Percentiles rank a stretch among this genome's conserved stretches.
phyloP scores from a whole-genome alignment of 2,797 vertebrate species.

The Epinephelus awoara region DNA sequence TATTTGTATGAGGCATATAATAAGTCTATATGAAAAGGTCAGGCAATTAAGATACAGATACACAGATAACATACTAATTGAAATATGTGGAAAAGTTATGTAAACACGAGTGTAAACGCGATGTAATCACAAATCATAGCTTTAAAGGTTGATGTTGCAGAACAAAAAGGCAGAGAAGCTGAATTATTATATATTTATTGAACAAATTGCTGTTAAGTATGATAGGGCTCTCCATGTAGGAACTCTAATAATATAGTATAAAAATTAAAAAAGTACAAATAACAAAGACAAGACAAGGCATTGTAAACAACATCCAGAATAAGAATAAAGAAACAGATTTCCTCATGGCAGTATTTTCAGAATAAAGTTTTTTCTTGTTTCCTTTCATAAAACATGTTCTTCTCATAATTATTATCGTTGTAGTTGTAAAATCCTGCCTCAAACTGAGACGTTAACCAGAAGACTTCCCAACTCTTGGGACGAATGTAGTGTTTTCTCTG shows the following conservation, averaged over 20 bases:
- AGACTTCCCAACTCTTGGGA: constrained; percentile 69
- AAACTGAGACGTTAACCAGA: constrained; percentile 70
- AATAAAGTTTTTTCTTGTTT: constrained; percentile 60
- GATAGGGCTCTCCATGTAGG: constrained; percentile 80
- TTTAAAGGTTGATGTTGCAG: background rate
- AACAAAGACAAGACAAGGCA: constrained; percentile 78
- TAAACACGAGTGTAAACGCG: background rate
- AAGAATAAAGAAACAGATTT: constrained; percentile 72
- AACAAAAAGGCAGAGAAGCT: constrained; percentile 11
- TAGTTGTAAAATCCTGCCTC: constrained; percentile 77
- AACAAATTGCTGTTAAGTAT: constrained; percentile 78
- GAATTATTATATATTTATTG: constrained; percentile 83
- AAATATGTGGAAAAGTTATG: constrained; percentile 8
- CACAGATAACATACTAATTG: background rate
- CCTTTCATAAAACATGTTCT: constrained; percentile 63
- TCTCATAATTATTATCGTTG: constrained; percentile 56
- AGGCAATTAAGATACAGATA: background rate
- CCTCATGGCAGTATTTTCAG: constrained; percentile 72
- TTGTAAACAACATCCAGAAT: constrained; percentile 84
- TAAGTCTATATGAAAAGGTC: background rate
- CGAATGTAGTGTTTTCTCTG: constrained; percentile 75
- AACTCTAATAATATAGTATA: constrained; percentile 87
- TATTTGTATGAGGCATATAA: background rate
- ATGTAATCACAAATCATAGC: background rate
- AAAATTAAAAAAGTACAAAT: constrained; percentile 89